These are phyloP conservation scores for Erebia palarica DNA, from an alignment of 2,888 invertebrate species.

Conservation along the genomic window DNA sequence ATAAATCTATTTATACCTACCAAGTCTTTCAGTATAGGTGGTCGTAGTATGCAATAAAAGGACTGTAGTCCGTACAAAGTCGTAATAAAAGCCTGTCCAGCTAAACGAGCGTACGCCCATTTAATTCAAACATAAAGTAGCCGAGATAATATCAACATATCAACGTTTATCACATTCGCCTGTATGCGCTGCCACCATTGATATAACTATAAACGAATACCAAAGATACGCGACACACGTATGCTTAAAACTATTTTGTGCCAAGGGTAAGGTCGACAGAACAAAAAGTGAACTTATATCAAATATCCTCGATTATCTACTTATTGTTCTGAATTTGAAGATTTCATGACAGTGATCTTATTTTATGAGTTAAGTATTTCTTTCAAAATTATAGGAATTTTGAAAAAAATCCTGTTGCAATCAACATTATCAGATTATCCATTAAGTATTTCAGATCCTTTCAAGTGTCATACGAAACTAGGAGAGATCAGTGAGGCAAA, in stretches of 20 bases:
- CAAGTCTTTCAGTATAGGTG: not conserved
- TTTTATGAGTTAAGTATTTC: too few relatives aligned
- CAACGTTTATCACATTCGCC: constrained; percentile 24
- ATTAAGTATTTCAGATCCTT: too few relatives aligned
- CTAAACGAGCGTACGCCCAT: constrained; percentile 18
- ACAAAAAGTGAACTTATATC: too few relatives aligned
- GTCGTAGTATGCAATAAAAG: constrained; percentile 3
- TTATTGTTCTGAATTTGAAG: too few relatives aligned
- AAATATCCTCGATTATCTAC: too few relatives aligned
- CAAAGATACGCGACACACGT: not conserved
- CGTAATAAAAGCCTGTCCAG: constrained; percentile 9
- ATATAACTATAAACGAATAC: not conserved
- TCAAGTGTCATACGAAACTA: too few relatives aligned
- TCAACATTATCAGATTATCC: too few relatives aligned
- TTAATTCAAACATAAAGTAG: constrained; percentile 30
- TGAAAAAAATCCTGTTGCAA: too few relatives aligned
- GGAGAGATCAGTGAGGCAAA: too few relatives aligned
- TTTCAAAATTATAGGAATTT: too few relatives aligned
- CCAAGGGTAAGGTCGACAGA: not conserved
- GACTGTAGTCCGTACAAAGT: not conserved
- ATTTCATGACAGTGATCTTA: too few relatives aligned
- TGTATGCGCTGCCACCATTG: constrained; percentile 19
- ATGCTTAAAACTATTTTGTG: too few relatives aligned
- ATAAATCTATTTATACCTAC: constrained; percentile 1
- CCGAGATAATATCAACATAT: constrained; percentile 35